phyloP scores from a whole-genome alignment of 2,888 invertebrate genomes.

The Dusona sp. region DNA sequence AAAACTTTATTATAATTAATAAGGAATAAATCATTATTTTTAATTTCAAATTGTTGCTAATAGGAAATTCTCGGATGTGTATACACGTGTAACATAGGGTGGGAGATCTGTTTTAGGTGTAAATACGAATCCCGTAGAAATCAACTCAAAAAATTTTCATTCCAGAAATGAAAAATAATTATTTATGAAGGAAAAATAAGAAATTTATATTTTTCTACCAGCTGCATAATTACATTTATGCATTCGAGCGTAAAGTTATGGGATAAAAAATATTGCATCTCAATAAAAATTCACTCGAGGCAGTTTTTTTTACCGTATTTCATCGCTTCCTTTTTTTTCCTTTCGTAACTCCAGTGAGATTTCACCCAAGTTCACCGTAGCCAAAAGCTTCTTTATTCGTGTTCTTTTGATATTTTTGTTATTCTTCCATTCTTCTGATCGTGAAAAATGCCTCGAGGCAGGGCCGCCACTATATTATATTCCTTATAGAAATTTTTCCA shows the following conservation, averaged over 20 bases:
- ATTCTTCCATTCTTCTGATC: slow-evolving; percentile 27
- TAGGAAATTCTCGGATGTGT: not conserved
- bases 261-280: slow-evolving; percentile 38
- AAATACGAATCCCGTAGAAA: not conserved
- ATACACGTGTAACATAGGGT: not conserved
- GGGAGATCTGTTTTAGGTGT: not conserved
- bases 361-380: slow-evolving; percentile 43
- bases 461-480: slow-evolving; percentile 15
- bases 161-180: not conserved
- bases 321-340: slow-evolving; percentile 8
- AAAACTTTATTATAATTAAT: not conserved
- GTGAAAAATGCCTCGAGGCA: slow-evolving; percentile 26
- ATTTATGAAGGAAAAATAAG: not conserved
- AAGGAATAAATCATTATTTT: not conserved
- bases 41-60: not conserved
- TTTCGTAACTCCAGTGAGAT: slow-evolving; percentile 29
- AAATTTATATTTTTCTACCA: slow-evolving; percentile 17
- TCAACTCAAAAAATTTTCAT: not conserved
- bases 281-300: slow-evolving; percentile 49
- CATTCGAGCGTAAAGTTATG: not conserved
- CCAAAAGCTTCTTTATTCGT: slow-evolving; percentile 30
- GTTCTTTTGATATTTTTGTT: slow-evolving; percentile 47
- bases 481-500: slow-evolving; percentile 13
- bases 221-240: slow-evolving; percentile 14
- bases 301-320: slow-evolving; percentile 31